A percentile compares a stretch with the other conserved stretches of the same genome.
phyloP scores from a whole-genome alignment of 2,888 invertebrate genomes.

The Morpho achilles region DNA sequence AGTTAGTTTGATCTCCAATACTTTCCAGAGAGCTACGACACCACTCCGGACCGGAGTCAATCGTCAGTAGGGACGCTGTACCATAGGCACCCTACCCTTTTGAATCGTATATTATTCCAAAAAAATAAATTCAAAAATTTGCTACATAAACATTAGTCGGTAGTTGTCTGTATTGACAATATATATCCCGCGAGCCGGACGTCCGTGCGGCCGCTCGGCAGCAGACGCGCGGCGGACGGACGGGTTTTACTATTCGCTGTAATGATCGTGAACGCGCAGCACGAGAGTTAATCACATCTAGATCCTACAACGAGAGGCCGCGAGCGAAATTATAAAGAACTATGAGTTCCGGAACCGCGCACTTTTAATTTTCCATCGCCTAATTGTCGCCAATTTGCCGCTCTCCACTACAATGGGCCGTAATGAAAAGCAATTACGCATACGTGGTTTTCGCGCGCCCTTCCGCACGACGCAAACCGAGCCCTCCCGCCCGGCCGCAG shows the following conservation, averaged over 20 bases:
- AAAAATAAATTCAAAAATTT: no score
- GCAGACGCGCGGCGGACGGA: background rate
- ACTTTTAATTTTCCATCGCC: conserved; percentile 69
- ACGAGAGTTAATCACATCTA: background rate
- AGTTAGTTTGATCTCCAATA: no score
- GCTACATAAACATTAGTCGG: no score
- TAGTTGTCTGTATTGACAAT: no score
- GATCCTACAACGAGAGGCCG: background rate
- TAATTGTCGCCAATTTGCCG: conserved; percentile 73
- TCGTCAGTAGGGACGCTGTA: no score
- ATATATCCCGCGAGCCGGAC: no score
- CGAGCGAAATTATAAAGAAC: background rate
- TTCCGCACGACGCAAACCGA: conserved; percentile 28
- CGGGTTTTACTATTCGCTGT: background rate
- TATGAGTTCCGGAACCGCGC: conserved; percentile 20
- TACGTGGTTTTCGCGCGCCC: conserved; percentile 65
- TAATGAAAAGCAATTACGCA: conserved; percentile 78
- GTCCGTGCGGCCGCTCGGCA: no score
- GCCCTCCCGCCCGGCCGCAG: conserved; percentile 33
- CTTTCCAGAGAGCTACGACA: no score
- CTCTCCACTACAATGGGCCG: conserved; percentile 44
- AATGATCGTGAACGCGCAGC: background rate
- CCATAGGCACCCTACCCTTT: no score
- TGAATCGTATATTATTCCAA: no score
- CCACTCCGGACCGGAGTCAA: no score